Percentiles rank a stretch among this genome's conserved stretches.
Conservation (phyloP, 1,140 invertebrate genomes). For the Plutomurus gul region DNA sequence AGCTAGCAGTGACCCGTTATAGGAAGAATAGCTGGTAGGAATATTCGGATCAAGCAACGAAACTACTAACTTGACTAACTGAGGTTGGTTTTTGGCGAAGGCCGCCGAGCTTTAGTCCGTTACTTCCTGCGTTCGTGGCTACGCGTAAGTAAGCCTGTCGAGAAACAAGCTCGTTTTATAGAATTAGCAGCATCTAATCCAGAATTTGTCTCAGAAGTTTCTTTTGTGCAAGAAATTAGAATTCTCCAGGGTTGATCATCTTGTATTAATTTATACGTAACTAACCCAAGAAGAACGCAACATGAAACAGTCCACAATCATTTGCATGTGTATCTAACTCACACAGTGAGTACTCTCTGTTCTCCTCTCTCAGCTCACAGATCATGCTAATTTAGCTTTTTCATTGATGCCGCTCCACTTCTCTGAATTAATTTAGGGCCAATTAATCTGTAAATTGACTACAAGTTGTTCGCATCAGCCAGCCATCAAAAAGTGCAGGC, state of each 20-base stretch:
- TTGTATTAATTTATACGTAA: constrained; percentile 16
- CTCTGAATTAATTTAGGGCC: constrained; percentile 1
- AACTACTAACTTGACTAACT: neutral
- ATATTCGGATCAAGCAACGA: neutral
- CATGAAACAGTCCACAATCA: neutral
- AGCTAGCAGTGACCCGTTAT: constrained; percentile 14
- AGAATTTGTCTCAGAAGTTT: neutral
- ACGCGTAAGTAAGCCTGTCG: neutral
- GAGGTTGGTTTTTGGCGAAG: constrained; percentile 12
- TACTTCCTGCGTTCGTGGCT: neutral
- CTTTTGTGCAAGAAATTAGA: constrained; percentile 15
- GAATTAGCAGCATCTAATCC: constrained; percentile 3
- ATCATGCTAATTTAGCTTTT: neutral
- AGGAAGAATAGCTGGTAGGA: neutral
- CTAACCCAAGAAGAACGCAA: neutral
- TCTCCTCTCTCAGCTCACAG: neutral
- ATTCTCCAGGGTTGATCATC: constrained; percentile 5
- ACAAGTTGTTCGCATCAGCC: neutral
- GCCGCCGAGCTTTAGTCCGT: neutral
- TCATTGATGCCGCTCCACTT: neutral
- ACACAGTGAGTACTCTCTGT: no score
- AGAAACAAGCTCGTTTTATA: neutral
- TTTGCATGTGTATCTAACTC: constrained; percentile 21
- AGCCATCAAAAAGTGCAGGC: no score
- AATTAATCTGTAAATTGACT: neutral